phyloP scores from a whole-genome alignment of 2,888 invertebrate species.

The Ochlodes sylvanus region DNA sequence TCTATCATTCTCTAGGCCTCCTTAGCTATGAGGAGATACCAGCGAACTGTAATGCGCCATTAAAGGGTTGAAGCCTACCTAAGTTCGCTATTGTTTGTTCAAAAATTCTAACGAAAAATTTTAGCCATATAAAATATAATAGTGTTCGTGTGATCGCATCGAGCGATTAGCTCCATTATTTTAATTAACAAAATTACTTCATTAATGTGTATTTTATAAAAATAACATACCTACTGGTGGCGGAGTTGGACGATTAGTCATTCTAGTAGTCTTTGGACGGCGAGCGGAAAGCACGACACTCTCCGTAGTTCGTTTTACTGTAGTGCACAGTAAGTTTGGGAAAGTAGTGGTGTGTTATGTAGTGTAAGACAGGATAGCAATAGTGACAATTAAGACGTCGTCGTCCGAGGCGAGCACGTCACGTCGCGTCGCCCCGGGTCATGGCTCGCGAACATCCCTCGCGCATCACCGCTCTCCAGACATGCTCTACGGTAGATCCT shows the following conservation, averaged over 20 bases:
- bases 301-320: background rate
- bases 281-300: background rate
- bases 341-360: conserved; percentile 25
- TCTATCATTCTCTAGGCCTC: too few relatives aligned
- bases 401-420: conserved; percentile 52
- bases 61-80: background rate
- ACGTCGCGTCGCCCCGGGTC: conserved; percentile 48
- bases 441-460: conserved; percentile 52
- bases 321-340: background rate
- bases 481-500: conserved; percentile 75
- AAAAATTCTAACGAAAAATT: background rate
- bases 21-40: too few relatives aligned
- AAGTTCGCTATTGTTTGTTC: background rate
- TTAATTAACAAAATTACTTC: background rate
- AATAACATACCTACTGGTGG: background rate
- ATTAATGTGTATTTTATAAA: conserved; percentile 6
- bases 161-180: conserved; percentile 9
- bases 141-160: conserved; percentile 1
- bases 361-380: conserved; percentile 33
- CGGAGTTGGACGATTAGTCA: background rate
- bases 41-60: too few relatives aligned
- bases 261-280: background rate
- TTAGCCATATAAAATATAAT: background rate
- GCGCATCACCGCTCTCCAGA: conserved; percentile 45
- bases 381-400: conserved; percentile 67